A percentile compares a stretch with the other conserved stretches of the same genome.
These are phyloP conservation scores for Prosopocoilus inquinatus DNA, from an alignment of 2,888 invertebrate genomes.

Conservation along the genomic window DNA sequence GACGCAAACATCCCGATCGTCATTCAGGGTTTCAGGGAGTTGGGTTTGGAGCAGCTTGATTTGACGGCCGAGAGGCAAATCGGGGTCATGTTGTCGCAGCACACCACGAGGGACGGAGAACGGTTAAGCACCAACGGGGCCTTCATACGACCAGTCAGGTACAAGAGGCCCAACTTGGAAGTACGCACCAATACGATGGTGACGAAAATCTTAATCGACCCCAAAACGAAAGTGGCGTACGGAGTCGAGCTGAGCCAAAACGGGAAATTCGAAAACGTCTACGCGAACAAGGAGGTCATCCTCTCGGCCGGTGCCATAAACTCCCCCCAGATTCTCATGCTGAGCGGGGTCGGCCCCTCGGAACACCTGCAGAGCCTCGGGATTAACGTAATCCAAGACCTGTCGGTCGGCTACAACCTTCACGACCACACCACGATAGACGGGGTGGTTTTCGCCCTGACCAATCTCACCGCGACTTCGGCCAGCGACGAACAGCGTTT, in stretches of 20 bases:
- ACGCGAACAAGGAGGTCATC: constrained; percentile 62
- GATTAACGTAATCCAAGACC: constrained; percentile 60
- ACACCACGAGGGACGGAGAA: constrained; percentile 61
- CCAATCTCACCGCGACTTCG: constrained; percentile 57
- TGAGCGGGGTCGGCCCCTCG: constrained; percentile 66
- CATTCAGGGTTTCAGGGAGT: constrained; percentile 61
- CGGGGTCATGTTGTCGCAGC: constrained; percentile 62
- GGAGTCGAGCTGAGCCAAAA: constrained; percentile 55
- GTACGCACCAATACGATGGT: constrained; percentile 56
- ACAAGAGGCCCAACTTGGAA: constrained; percentile 54
- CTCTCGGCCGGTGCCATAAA: constrained; percentile 61
- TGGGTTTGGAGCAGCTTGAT: constrained; percentile 60
- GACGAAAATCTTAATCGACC: constrained; percentile 60
- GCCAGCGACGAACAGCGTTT: constrained; percentile 48
- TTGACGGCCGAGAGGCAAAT: constrained; percentile 59
- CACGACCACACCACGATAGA: constrained; percentile 73
- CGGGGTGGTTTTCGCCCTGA: constrained; percentile 56
- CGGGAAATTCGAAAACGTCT: constrained; percentile 50
- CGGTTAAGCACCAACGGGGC: constrained; percentile 64
- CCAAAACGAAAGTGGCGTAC: constrained; percentile 50
- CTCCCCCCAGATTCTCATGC: constrained; percentile 63
- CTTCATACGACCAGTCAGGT: constrained; percentile 65
- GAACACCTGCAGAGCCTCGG: constrained; percentile 53
- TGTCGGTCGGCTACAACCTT: constrained; percentile 71
- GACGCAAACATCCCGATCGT: constrained; percentile 59